phyloP scores from a whole-genome alignment of 2,888 invertebrate species.

The Acanthosepion esculentum region DNA sequence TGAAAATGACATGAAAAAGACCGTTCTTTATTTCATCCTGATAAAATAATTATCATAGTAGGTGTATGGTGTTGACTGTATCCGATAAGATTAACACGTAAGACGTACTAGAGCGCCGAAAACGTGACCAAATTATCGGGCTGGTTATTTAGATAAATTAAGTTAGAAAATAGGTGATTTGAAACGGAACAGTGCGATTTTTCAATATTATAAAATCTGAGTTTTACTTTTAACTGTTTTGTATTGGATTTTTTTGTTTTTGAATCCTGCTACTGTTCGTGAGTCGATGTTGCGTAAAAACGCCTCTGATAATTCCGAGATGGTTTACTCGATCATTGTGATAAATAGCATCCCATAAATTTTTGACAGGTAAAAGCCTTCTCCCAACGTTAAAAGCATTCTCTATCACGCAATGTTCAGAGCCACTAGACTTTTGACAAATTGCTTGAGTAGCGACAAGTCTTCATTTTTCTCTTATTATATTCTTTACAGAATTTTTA shows the following conservation, averaged over 20 bases:
- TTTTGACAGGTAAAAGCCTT: constrained; percentile 33
- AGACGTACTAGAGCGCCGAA: too few relatives aligned
- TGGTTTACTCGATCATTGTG: constrained; percentile 5
- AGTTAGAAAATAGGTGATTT: neutral
- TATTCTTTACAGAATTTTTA: neutral
- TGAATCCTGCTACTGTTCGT: neutral
- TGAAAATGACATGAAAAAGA: too few relatives aligned
- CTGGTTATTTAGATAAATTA: too few relatives aligned
- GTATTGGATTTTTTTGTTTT: neutral
- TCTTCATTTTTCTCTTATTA: neutral
- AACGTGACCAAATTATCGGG: too few relatives aligned
- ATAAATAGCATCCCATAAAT: constrained; percentile 33
- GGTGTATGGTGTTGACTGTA: too few relatives aligned
- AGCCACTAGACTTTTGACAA: constrained; percentile 33
- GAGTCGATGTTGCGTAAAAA: neutral
- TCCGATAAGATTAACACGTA: too few relatives aligned
- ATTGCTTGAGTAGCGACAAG: constrained; percentile 33
- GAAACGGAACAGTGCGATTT: neutral
- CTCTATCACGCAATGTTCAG: constrained; percentile 1
- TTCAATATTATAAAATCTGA: neutral
- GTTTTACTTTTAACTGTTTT: neutral
- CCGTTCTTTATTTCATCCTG: too few relatives aligned
- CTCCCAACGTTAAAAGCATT: neutral
- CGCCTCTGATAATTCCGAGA: neutral
- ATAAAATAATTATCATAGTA: too few relatives aligned